phyloP scores from a whole-genome alignment of 2,113 vertebrate species.

The Ceuthmochares aereus region DNA sequence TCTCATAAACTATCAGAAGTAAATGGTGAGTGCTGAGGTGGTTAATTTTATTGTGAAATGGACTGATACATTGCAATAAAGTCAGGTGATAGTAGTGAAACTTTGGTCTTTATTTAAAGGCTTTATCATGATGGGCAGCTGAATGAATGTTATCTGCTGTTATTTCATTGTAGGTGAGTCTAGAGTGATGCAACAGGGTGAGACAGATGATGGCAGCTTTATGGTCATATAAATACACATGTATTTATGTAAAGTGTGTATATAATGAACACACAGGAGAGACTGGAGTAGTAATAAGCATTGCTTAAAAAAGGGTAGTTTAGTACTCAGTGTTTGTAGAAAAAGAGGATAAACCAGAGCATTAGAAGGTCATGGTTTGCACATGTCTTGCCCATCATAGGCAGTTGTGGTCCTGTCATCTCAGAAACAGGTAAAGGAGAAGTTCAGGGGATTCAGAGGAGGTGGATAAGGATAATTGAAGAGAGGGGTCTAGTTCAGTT shows the following conservation, averaged over 20 bases:
- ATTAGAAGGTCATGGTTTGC: not conserved
- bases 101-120: too few species aligned
- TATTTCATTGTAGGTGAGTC: not conserved
- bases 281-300: not conserved
- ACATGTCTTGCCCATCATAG: not conserved
- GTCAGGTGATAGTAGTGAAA: too few species aligned
- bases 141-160: not conserved
- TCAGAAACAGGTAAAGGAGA: not conserved
- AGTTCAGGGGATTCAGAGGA: not conserved
- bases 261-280: not conserved
- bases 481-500: not conserved
- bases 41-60: not conserved
- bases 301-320: not conserved
- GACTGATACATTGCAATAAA: not conserved
- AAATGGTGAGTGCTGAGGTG: not conserved
- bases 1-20: not conserved
- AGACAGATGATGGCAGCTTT: not conserved
- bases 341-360: not conserved
- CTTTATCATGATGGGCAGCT: not conserved
- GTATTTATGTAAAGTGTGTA: not conserved
- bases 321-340: not conserved
- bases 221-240: accelerated
- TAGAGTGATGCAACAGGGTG: too few species aligned
- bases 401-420: not conserved
- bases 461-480: not conserved